A percentile compares a stretch with the other conserved stretches of the same genome.
These are phyloP conservation scores for Polypterus senegalus DNA, from an alignment of 2,113 vertebrate species.

Conservation along the genomic window DNA sequence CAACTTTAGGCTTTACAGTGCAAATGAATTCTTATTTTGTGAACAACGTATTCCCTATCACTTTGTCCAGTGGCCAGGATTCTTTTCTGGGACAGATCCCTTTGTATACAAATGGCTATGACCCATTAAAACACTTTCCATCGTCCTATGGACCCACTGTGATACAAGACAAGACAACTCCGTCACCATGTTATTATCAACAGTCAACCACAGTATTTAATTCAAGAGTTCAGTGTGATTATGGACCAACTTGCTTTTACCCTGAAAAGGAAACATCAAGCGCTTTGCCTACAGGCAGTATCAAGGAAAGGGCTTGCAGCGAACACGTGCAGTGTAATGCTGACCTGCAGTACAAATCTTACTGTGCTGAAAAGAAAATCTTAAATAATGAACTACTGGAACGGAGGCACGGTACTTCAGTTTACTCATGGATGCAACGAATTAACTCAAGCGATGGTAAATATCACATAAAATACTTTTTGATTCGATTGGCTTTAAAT, in stretches of 20 bases:
- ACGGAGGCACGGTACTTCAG: constrained; percentile 67
- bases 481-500: no score
- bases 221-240: constrained; percentile 60
- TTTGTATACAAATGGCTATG: constrained; percentile 53
- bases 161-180: constrained; percentile 64
- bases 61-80: constrained; percentile 59
- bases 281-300: constrained; percentile 45
- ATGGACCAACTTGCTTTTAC: constrained; percentile 65
- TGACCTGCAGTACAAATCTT: constrained; percentile 56
- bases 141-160: constrained; percentile 59
- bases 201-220: constrained; percentile 61
- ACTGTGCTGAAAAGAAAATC: constrained; percentile 49
- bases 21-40: constrained; percentile 77
- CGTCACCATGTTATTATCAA: constrained; percentile 63
- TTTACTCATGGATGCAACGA: constrained; percentile 71
- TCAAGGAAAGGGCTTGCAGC: constrained; percentile 43
- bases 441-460: constrained; percentile 68
- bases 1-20: constrained; percentile 59
- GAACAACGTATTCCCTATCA: constrained; percentile 67
- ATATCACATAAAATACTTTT: constrained; percentile 11
- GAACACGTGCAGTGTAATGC: constrained; percentile 58
- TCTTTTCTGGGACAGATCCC: constrained; percentile 61
- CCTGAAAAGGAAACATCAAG: constrained; percentile 61
- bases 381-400: constrained; percentile 56
- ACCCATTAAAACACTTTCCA: constrained; percentile 67